Evolutionary conservation across 1,140 invertebrate genomes (phyloP).

Genomic region (Drosophila busckii): DNA sequence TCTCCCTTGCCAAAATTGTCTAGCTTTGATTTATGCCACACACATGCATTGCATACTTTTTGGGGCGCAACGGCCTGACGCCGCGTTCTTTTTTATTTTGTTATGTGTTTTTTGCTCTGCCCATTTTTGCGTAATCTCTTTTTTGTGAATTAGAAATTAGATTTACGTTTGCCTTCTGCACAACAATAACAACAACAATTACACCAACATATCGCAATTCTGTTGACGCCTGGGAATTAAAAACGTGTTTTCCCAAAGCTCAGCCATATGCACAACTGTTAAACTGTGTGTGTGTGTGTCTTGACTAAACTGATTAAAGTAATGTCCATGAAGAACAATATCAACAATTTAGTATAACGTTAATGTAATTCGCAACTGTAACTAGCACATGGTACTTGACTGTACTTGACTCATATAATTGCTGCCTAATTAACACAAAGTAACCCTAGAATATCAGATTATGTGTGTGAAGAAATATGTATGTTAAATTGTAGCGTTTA

Average conservation of each 20-base stretch:
- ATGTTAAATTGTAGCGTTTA: conserved; percentile 11
- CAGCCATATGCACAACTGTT: background rate
- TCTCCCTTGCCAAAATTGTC: conserved; percentile 69
- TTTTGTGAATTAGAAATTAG: conserved; percentile 57
- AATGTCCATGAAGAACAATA: too few relatives aligned
- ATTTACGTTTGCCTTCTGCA: conserved; percentile 48
- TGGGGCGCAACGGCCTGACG: conserved; percentile 49
- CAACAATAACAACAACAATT: conserved; percentile 42
- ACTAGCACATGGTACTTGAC: too few relatives aligned
- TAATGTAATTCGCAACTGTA: too few relatives aligned
- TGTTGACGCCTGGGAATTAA: conserved; percentile 57
- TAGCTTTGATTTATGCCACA: conserved; percentile 75
- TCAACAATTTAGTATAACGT: too few relatives aligned
- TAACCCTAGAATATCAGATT: too few relatives aligned
- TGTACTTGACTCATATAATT: too few relatives aligned
- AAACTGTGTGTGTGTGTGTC: conserved; percentile 3
- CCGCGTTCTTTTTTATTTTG: conserved; percentile 48
- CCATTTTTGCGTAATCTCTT: conserved; percentile 54
- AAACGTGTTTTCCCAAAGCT: conserved; percentile 36
- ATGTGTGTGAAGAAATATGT: conserved; percentile 21
- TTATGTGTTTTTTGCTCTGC: conserved; percentile 23
- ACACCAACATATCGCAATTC: conserved; percentile 34
- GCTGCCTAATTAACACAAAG: too few relatives aligned
- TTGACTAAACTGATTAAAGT: background rate
- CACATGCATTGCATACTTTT: conserved; percentile 73